Percentiles rank a stretch among this genome's conserved stretches.
phyloP scores from a whole-genome alignment of 2,797 vertebrate genomes.

The Scyliorhinus canicula region DNA sequence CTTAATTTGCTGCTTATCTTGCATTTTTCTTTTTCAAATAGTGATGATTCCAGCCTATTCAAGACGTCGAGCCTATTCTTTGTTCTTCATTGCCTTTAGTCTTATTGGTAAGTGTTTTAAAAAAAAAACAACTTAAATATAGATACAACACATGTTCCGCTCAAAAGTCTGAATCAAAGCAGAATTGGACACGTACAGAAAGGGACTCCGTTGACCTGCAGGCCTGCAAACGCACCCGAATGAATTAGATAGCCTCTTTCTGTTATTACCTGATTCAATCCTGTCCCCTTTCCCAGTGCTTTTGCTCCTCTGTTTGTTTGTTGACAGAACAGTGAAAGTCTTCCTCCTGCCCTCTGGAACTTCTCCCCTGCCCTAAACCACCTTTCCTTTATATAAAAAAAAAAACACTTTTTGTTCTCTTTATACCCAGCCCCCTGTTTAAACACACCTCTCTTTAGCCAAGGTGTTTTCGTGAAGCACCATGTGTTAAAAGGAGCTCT shows the following conservation, averaged over 20 bases:
- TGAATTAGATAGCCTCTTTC: too few species aligned
- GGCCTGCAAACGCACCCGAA: neutral
- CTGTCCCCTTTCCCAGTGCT: neutral
- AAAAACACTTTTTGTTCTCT: too few species aligned
- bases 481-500: too few species aligned
- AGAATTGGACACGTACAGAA: neutral
- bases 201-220: neutral
- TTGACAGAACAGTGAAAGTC: neutral
- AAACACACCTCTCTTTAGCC: neutral
- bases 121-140: neutral
- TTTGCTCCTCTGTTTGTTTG: neutral
- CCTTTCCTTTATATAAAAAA: neutral
- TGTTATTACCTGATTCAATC: neutral
- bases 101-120: constrained; percentile 68
- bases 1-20: neutral
- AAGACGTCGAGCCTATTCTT: constrained; percentile 69
- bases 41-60: constrained; percentile 91
- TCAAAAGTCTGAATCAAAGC: neutral
- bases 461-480: neutral
- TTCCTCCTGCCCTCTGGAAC: neutral
- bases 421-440: neutral
- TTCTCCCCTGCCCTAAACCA: neutral
- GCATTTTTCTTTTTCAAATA: constrained; percentile 47
- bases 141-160: too few species aligned
- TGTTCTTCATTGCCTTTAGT: constrained; percentile 87